Conservation (phyloP, 2,888 invertebrate genomes). For the Calameuta pallipes region DNA sequence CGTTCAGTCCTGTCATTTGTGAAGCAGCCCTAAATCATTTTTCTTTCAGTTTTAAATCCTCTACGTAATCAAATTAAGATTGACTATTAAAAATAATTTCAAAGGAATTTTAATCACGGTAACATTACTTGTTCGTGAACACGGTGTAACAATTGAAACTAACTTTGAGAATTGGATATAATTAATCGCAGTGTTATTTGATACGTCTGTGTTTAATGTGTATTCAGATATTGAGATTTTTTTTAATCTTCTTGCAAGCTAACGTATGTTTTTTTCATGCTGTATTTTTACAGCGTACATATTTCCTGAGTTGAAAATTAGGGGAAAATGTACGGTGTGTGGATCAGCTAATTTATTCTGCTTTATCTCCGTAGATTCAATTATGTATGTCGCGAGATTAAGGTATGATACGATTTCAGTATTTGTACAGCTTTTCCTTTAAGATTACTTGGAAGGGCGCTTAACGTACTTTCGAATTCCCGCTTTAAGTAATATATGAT, state of each 20-base stretch:
- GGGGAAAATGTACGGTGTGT: neutral
- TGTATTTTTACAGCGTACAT: neutral
- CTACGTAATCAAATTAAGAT: no score
- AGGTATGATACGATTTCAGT: neutral
- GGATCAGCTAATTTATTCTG: neutral
- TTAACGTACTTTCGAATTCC: neutral
- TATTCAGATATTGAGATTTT: neutral
- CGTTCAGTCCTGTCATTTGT: neutral
- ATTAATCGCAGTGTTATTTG: neutral
- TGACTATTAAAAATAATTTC: neutral
- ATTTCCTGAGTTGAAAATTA: no score
- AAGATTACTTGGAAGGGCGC: neutral
- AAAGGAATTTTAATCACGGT: neutral
- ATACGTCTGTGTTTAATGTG: neutral
- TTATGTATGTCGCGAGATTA: neutral
- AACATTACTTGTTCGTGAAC: no score
- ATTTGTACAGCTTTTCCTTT: neutral
- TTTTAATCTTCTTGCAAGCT: neutral
- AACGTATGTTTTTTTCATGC: neutral
- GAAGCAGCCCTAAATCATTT: neutral
- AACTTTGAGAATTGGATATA: neutral
- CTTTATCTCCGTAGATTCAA: neutral
- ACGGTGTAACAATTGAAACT: neutral
- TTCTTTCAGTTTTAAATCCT: neutral
- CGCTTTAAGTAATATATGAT: neutral